Conservation (phyloP, 2,888 invertebrate species). For the Melanargia galathea region DNA sequence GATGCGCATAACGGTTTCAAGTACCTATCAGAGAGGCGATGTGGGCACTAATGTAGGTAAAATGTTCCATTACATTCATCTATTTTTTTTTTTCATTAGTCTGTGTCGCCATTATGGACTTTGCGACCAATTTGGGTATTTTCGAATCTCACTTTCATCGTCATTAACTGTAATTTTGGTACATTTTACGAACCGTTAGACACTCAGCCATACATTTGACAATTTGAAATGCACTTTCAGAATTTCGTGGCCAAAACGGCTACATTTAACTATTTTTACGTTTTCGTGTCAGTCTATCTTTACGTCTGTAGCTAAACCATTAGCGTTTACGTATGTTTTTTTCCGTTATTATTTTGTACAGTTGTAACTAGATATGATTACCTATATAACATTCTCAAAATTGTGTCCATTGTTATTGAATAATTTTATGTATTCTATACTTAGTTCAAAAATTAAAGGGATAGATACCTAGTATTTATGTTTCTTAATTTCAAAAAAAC, state of each 20-base stretch:
- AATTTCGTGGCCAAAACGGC: neutral
- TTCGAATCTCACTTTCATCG: slow-evolving; percentile 57
- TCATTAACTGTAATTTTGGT: slow-evolving; percentile 70
- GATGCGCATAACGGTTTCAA: too few species aligned
- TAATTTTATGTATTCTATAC: too few species aligned
- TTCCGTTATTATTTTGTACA: neutral
- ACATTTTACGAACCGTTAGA: slow-evolving; percentile 71
- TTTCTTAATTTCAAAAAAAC: too few species aligned
- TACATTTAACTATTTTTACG: neutral
- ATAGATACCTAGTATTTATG: too few species aligned
- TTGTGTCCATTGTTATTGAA: too few species aligned
- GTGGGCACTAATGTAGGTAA: too few species aligned
- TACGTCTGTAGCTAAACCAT: neutral
- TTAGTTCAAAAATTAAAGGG: too few species aligned
- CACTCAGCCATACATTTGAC: slow-evolving; percentile 34
- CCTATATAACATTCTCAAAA: too few species aligned
- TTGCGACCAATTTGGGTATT: slow-evolving; percentile 60
- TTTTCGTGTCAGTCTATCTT: neutral
- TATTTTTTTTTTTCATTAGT: neutral
- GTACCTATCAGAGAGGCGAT: too few species aligned
- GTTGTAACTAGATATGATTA: too few species aligned
- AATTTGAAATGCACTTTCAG: slow-evolving; percentile 24
- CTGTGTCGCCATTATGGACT: slow-evolving; percentile 22
- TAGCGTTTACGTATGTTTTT: neutral
- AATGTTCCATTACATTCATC: too few species aligned